Conservation (phyloP, 2,888 invertebrate species). For the Epicampocera succincta region DNA sequence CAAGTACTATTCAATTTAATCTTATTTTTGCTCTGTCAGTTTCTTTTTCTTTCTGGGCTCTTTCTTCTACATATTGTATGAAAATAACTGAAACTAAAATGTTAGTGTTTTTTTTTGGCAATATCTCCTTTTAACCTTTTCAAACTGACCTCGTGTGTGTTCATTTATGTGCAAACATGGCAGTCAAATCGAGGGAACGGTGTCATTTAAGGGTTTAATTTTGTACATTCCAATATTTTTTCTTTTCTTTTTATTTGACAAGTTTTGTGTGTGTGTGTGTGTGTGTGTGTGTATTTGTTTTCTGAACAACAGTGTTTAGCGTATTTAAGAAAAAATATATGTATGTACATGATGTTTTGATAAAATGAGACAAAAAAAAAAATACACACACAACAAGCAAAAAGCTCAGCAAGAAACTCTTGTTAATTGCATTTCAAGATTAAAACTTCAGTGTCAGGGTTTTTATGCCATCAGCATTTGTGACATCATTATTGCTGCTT, state of each 20-base stretch:
- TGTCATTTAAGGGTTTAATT: conserved; percentile 65
- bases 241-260: not conserved
- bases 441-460: conserved; percentile 70
- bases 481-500: conserved; percentile 23
- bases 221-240: conserved; percentile 33
- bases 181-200: conserved; percentile 36
- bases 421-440: conserved; percentile 70
- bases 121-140: not conserved
- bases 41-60: too few species aligned
- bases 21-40: too few species aligned
- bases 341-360: conserved; percentile 20
- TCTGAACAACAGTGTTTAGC: conserved; percentile 54
- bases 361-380: not conserved
- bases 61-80: too few species aligned
- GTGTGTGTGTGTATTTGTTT: not conserved
- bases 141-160: not conserved
- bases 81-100: too few species aligned
- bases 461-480: conserved; percentile 68
- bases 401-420: conserved; percentile 63
- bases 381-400: conserved; percentile 20
- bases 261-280: conserved; percentile 5
- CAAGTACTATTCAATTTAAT: too few species aligned
- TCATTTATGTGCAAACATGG: not conserved
- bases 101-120: too few species aligned
- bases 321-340: conserved; percentile 46